phyloP scores from a whole-genome alignment of 2,888 invertebrate species.

The Acanthosepion esculentum region DNA sequence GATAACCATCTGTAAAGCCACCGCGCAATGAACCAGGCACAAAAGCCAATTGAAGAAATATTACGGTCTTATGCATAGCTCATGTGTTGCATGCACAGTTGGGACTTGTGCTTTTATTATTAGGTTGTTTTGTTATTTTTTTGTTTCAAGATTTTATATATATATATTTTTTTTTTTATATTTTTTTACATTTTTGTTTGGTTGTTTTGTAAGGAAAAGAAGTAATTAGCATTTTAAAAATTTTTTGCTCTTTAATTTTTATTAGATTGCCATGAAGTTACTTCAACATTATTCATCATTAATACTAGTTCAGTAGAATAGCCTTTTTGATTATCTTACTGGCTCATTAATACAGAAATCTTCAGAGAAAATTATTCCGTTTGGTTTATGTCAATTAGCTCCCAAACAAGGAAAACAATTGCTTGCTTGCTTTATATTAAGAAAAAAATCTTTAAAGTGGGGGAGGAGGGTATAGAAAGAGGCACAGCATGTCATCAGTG shows the following conservation, averaged over 20 bases:
- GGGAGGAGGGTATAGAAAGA: neutral
- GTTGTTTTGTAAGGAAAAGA: neutral
- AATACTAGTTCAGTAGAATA: conserved; percentile 42
- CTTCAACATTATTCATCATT: neutral
- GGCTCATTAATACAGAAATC: conserved; percentile 46
- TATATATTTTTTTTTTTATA: no score
- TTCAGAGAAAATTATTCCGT: conserved; percentile 41
- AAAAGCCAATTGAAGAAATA: conserved; percentile 33
- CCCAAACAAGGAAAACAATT: neutral
- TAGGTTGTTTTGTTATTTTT: neutral
- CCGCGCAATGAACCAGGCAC: conserved; percentile 14
- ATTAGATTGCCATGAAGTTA: conserved; percentile 6
- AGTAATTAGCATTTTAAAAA: neutral
- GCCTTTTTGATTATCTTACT: conserved; percentile 35
- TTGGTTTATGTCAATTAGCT: conserved; percentile 33
- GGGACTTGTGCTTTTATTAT: conserved; percentile 17
- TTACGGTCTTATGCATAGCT: neutral
- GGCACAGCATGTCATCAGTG: conserved; percentile 8
- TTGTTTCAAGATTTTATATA: no score
- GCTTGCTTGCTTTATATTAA: neutral
- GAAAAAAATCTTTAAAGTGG: neutral
- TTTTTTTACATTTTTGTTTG: neutral
- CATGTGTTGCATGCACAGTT: conserved; percentile 33
- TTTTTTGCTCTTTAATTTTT: neutral
- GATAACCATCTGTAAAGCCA: conserved; percentile 33